A percentile compares a stretch with the other conserved stretches of the same genome.
phyloP scores from a whole-genome alignment of 2,888 invertebrate species.

The Coenonympha glycerion region DNA sequence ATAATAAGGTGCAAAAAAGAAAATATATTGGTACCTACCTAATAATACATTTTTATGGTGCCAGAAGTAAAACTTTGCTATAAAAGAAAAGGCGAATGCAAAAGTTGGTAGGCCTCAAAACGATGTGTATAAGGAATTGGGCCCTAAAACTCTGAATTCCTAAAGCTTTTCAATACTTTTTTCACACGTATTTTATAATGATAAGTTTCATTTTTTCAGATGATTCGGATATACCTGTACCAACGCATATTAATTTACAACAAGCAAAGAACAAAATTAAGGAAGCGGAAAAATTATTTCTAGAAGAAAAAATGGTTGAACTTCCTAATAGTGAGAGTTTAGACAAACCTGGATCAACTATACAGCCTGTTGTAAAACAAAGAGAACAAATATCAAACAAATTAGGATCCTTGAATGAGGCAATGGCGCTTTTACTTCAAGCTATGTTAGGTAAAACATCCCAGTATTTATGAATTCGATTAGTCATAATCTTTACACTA shows the following conservation, averaged over 20 bases:
- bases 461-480: too few relatives aligned
- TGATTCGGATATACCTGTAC: conserved; percentile 2
- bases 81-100: too few relatives aligned
- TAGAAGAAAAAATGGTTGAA: conserved; percentile 15
- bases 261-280: conserved; percentile 16
- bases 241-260: conserved; percentile 13
- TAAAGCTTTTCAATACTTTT: too few relatives aligned
- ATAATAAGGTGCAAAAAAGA: too few relatives aligned
- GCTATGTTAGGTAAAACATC: conserved; percentile 23
- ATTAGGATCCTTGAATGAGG: conserved; percentile 23
- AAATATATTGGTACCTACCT: too few relatives aligned
- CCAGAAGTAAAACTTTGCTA: too few relatives aligned
- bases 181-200: too few relatives aligned
- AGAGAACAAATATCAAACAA: conserved; percentile 19
- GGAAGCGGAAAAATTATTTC: conserved; percentile 18
- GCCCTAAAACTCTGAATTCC: too few relatives aligned
- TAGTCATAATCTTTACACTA: too few relatives aligned
- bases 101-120: too few relatives aligned
- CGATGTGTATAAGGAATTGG: too few relatives aligned
- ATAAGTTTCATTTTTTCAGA: conserved; percentile 7
- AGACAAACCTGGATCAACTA: not conserved
- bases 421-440: conserved; percentile 20
- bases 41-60: too few relatives aligned
- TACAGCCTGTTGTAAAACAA: conserved; percentile 12
- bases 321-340: not conserved